phyloP scores from a whole-genome alignment of 2,797 vertebrate genomes.

The Lophotriccus pileatus region DNA sequence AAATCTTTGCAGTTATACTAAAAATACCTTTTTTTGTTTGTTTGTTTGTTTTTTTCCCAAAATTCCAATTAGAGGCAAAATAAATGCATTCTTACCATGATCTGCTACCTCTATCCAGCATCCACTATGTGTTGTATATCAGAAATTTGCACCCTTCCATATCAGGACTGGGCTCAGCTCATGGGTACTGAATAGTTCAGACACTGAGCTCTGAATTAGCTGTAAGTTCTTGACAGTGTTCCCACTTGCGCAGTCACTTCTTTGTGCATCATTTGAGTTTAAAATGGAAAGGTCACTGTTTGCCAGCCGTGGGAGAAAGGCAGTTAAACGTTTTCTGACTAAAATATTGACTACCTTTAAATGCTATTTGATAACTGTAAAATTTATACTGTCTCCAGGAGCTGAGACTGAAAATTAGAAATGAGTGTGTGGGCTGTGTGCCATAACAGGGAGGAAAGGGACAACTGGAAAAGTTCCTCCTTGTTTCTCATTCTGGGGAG shows the following conservation, averaged over 20 bases:
- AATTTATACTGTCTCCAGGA: background rate
- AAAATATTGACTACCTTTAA: background rate
- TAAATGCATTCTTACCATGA: background rate
- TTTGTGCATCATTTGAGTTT: background rate
- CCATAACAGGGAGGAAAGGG: background rate
- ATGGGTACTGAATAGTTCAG: background rate
- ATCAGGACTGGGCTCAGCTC: background rate
- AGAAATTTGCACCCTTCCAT: background rate
- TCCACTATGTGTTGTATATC: background rate
- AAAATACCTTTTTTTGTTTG: background rate
- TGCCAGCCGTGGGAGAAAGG: background rate
- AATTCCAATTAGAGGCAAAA: background rate
- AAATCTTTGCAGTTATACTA: background rate
- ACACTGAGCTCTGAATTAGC: background rate
- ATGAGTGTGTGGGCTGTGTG: background rate
- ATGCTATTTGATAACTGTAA: background rate
- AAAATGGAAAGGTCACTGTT: constrained; percentile 4
- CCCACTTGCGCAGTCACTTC: background rate
- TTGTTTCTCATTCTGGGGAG: background rate
- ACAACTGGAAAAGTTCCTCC: background rate
- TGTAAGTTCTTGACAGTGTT: background rate
- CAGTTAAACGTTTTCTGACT: background rate
- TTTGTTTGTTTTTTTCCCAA: too few relatives aligned
- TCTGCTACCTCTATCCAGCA: background rate
- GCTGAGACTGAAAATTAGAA: background rate